Evolutionary conservation across 2,888 invertebrate species (phyloP), one percentile per base, ranked within the genome.

Genomic region (Halictus quadricinctus): DNA sequence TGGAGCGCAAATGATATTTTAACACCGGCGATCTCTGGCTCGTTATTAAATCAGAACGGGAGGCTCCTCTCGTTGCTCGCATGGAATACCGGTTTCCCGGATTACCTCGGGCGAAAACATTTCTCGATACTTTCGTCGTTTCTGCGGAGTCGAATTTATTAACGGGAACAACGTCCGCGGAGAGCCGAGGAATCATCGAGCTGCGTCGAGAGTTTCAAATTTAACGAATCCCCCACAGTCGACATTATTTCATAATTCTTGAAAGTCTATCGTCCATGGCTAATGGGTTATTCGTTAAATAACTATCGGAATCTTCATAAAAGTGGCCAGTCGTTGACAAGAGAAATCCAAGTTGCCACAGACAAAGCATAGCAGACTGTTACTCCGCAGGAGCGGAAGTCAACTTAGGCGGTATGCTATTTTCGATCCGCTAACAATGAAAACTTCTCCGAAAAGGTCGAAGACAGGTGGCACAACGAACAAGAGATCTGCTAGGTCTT

Each of bases 1-100:
- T 12, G n/a, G 25, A 58, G 18, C 66, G 60, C 81, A 86, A 89
- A 89, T 84, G 82, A 87, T 87, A 86, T 86, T 87, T 90, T 86
- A 90, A 89, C 83, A 79, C 72, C 79, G 60, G n/a, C 70, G 72
- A 80, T 76, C 50, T 41, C 41, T 10, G 58, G 79, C 80, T 72
- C 60, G 69, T 87, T 87, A 88, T 89, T 86, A 87, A 87, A 83
- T 76, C 83, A 64, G 76, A 85, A 50, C 76, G 58, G 21, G 13
- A 43, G 50, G 76, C 69, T 70, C 60, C 41, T 74, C 80, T 72
- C 76, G 66, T 74, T 78, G 58, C 76, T 58, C 21, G 69, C n/a
- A 74, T 54, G 69, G 82, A 83, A 77, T 76, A 83, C 76, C 83
- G 83, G 76, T 77, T 73, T 43, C 46, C 5, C 69, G 29, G 72